Evolutionary conservation across 2,888 invertebrate genomes (phyloP).

Genomic region (Kuschelorhynchus macadamiae): DNA sequence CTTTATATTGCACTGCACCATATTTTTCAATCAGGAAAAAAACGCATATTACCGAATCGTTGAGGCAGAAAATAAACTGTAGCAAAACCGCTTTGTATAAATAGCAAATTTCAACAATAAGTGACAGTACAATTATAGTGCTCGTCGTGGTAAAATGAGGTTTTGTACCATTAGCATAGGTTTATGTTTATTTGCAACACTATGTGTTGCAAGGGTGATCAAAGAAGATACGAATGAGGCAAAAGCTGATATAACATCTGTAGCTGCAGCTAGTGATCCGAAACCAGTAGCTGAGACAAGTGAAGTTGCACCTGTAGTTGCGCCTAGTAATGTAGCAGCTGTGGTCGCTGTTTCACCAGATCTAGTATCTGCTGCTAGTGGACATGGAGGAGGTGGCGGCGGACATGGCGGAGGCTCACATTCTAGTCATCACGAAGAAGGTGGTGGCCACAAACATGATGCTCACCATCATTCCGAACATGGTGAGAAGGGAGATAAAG

Average conservation of each 20-base stretch:
- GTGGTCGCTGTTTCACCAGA: constrained; percentile 26
- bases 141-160: constrained; percentile 61
- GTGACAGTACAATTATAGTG: constrained; percentile 50
- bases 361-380: constrained; percentile 55
- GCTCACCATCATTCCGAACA: constrained; percentile 79
- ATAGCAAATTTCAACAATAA: constrained; percentile 54
- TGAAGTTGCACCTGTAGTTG: constrained; percentile 13
- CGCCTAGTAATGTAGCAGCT: not conserved
- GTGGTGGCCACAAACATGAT: constrained; percentile 80
- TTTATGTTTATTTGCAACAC: constrained; percentile 60
- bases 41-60: constrained; percentile 54
- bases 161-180: constrained; percentile 61
- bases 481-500: constrained; percentile 85
- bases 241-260: constrained; percentile 28
- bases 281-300: constrained; percentile 15
- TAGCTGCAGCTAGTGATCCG: not conserved
- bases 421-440: constrained; percentile 72
- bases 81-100: constrained; percentile 59
- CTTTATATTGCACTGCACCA: constrained; percentile 57
- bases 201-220: constrained; percentile 60
- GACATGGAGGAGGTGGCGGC: constrained; percentile 64
- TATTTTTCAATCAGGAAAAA: constrained; percentile 50
- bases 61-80: constrained; percentile 60
- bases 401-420: constrained; percentile 64
- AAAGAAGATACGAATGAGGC: constrained; percentile 60